Conservation (phyloP, 2,888 invertebrate genomes). For the Dioctria linearis region DNA sequence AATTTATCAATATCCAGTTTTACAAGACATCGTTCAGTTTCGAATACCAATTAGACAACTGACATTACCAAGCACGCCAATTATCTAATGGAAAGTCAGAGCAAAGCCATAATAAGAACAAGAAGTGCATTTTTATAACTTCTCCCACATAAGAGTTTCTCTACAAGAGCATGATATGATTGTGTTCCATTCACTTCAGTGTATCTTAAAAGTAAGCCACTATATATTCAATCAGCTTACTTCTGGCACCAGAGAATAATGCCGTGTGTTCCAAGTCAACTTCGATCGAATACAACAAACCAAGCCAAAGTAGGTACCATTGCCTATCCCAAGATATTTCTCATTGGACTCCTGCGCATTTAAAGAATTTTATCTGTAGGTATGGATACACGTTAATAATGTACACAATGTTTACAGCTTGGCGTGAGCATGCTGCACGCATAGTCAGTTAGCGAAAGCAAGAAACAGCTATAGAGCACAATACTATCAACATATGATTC, state of each 20-base stretch:
- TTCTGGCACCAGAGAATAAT: not conserved
- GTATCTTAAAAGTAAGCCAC: not conserved
- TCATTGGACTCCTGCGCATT: constrained; percentile 55
- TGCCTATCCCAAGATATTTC: constrained; percentile 54
- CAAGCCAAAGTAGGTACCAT: constrained; percentile 2
- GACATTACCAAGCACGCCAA: not conserved
- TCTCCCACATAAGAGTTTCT: not conserved
- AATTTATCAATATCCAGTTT: not conserved
- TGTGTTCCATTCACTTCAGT: not conserved
- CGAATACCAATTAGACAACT: constrained; percentile 1
- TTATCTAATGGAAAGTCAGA: not conserved
- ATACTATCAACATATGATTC: not conserved
- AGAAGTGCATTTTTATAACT: constrained; percentile 11
- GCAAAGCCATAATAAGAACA: not conserved
- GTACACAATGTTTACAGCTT: not conserved
- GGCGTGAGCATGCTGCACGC: not conserved
- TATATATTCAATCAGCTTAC: constrained; percentile 10
- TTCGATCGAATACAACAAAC: not conserved
- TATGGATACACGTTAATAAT: not conserved
- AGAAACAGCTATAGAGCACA: not conserved
- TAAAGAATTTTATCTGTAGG: constrained; percentile 1
- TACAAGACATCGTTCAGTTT: not conserved
- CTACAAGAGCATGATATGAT: not conserved
- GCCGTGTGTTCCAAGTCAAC: not conserved
- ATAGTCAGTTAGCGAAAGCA: not conserved